Evolutionary conservation across 2,888 invertebrate genomes (phyloP).

Genomic region (Synanthedon andrenaeformis): DNA sequence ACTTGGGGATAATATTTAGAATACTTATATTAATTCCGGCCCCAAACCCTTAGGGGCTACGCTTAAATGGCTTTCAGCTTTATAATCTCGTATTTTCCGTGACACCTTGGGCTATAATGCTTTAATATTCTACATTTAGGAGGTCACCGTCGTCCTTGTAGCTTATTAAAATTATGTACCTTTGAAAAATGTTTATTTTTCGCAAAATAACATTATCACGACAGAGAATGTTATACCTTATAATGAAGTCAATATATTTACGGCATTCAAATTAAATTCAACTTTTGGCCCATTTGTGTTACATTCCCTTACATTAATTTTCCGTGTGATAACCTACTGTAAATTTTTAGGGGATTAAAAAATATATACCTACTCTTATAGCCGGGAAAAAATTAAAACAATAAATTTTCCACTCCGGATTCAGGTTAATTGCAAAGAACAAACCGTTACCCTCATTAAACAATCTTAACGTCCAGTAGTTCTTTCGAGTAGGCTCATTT

Average conservation of each 20-base stretch:
- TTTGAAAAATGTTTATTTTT: background rate
- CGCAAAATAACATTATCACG: too few relatives aligned
- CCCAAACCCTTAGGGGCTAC: slow-evolving; percentile 4
- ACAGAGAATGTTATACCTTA: too few relatives aligned
- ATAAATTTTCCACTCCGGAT: background rate
- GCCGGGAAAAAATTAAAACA: too few relatives aligned
- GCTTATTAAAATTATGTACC: background rate
- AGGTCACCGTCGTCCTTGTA: background rate
- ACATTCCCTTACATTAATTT: too few relatives aligned
- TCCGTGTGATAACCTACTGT: too few relatives aligned
- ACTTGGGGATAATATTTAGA: slow-evolving; percentile 6
- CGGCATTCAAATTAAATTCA: background rate
- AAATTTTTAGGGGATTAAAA: too few relatives aligned
- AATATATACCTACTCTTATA: too few relatives aligned
- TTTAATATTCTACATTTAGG: background rate
- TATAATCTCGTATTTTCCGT: slow-evolving; percentile 9
- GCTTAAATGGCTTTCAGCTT: slow-evolving; percentile 13
- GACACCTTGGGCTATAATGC: slow-evolving; percentile 4
- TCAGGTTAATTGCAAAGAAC: background rate
- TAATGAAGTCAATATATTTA: background rate
- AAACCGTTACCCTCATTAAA: background rate
- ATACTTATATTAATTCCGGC: slow-evolving; percentile 9
- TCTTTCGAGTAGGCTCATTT: background rate
- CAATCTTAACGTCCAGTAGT: background rate
- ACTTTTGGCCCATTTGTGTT: too few relatives aligned